These are phyloP conservation scores for Datnioides undecimradiatus DNA, from an alignment of 2,113 vertebrate species.

Conservation along the genomic window DNA sequence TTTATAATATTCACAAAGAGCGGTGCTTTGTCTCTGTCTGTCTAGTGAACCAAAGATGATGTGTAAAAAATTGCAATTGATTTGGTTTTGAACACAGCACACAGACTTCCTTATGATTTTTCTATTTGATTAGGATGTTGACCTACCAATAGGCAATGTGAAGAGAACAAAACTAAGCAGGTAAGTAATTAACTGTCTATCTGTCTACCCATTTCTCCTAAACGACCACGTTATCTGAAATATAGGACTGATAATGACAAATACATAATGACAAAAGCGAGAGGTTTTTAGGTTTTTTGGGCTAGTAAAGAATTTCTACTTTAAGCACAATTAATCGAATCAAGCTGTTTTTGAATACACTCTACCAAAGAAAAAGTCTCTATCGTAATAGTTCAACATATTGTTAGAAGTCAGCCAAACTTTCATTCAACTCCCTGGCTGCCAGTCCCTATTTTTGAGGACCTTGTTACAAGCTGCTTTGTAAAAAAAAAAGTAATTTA, in stretches of 20 bases:
- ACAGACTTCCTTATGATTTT: constrained; percentile 22
- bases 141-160: not conserved
- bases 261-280: not conserved
- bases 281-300: too few species aligned
- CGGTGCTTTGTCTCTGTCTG: constrained; percentile 21
- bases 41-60: constrained; percentile 32
- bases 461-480: constrained; percentile 46
- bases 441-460: constrained; percentile 16
- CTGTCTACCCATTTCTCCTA: too few species aligned
- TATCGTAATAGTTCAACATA: not conserved
- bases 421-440: not conserved
- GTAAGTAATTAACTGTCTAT: not conserved
- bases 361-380: not conserved
- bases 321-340: not conserved
- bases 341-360: not conserved
- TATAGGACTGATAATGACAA: not conserved
- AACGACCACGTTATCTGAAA: too few species aligned
- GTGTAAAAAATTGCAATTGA: constrained; percentile 46
- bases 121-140: not conserved
- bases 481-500: constrained; percentile 61
- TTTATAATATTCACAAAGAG: constrained; percentile 38
- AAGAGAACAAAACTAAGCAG: not conserved
- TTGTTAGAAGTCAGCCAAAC: constrained; percentile 9
- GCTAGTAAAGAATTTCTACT: not conserved
- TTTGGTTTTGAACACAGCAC: constrained; percentile 28